These are phyloP conservation scores for Ascaphus truei DNA, from an alignment of 2,113 vertebrate genomes.

Conservation along the genomic window DNA sequence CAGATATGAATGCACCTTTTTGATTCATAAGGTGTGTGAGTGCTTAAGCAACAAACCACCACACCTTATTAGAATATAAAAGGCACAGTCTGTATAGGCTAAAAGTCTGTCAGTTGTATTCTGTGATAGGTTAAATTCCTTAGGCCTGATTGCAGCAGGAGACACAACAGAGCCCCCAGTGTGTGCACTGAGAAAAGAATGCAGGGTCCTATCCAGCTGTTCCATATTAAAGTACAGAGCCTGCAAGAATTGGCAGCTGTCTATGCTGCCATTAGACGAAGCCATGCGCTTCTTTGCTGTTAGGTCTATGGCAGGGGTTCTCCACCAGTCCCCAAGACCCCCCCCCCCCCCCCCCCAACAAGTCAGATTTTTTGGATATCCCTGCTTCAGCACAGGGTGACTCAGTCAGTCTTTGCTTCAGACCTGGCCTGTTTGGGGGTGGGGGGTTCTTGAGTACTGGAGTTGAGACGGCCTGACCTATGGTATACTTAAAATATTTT, in stretches of 20 bases:
- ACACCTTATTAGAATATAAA: background rate
- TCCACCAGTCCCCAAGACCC: no score
- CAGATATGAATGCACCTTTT: no score
- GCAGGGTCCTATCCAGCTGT: constrained; percentile 64
- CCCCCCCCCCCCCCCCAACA: no score
- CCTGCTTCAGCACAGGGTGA: no score
- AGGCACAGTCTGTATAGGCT: background rate
- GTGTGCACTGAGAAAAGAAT: constrained; percentile 58
- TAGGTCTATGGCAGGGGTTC: constrained; percentile 34
- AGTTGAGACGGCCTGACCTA: no score
- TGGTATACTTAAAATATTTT: no score
- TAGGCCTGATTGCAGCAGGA: constrained; percentile 37
- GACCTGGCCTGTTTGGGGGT: no score
- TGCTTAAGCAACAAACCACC: no score
- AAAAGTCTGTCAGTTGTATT: constrained; percentile 6
- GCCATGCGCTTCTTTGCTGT: constrained; percentile 42
- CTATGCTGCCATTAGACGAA: constrained; percentile 56
- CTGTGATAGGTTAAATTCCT: constrained; percentile 45
- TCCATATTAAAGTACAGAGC: constrained; percentile 55
- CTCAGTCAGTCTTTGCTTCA: no score
- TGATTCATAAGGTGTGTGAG: no score
- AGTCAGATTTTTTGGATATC: no score
- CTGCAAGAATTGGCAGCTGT: constrained; percentile 55
- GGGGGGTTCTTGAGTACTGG: no score
- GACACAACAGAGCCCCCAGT: constrained; percentile 60